These are phyloP conservation scores for Cryptomyrus ogoouensis DNA, from an alignment of 2,113 vertebrate genomes.

Conservation along the genomic window DNA sequence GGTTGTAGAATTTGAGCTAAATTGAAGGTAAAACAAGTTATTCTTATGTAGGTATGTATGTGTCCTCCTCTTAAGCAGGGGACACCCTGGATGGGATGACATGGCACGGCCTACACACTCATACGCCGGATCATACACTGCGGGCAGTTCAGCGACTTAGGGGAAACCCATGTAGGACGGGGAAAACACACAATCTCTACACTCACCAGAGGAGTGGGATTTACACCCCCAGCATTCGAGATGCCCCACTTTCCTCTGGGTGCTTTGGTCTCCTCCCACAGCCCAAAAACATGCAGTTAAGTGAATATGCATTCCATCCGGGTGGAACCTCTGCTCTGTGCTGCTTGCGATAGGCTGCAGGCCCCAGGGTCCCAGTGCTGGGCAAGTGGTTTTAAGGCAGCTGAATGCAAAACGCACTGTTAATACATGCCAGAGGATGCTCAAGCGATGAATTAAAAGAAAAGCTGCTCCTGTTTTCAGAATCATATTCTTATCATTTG, in stretches of 20 bases:
- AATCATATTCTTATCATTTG: neutral
- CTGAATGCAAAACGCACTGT: slow-evolving; percentile 40
- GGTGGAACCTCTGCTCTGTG: neutral
- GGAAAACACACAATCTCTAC: neutral
- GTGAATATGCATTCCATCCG: neutral
- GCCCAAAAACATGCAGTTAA: neutral
- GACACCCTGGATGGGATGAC: neutral
- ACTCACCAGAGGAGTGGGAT: neutral
- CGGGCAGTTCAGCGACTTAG: neutral
- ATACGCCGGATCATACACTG: neutral
- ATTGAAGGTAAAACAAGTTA: neutral
- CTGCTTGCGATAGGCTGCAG: neutral
- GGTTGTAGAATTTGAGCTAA: neutral
- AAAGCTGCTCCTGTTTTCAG: slow-evolving; percentile 26
- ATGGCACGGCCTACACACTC: neutral
- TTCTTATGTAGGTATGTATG: neutral
- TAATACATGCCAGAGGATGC: slow-evolving; percentile 47
- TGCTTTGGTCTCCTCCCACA: neutral
- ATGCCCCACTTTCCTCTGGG: neutral
- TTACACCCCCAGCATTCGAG: neutral
- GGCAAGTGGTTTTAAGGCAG: neutral
- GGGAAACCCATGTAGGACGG: neutral
- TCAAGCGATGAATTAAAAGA: slow-evolving; percentile 31
- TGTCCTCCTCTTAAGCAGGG: neutral
- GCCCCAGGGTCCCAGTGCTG: neutral